Evolutionary conservation across 1,140 invertebrate genomes (phyloP), one percentile per base, ranked within the genome.

Genomic region (Meloidogyne hapla): DNA sequence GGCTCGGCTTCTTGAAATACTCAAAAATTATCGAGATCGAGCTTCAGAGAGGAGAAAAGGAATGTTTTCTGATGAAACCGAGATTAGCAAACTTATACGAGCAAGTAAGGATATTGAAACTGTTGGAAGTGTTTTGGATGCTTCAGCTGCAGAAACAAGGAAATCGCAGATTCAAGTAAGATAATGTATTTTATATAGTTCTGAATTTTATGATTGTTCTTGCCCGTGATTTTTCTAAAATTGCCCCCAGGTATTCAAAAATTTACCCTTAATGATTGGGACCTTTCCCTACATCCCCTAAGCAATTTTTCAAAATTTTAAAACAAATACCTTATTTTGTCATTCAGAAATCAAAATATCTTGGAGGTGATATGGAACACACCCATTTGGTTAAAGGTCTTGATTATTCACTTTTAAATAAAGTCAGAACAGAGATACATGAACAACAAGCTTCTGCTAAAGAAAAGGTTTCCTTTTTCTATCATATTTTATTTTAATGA

Each of bases 351-450:
- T 99, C 96, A 0, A 99, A 99, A 89, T 99, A 95, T 89, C 93
- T 99, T 89, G 97, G 97, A 87, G 97, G 97, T 91, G 97, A 99
- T 88, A 98, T 99, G 93, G 95, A 98, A 82, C 96, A 99, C 85
- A 99, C 97, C 88, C 97, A 99, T 89, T 96, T 99, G 90, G 79
- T 99, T 70, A 99, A 99, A 90, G 97, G 97, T 88, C 90, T 99
- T 12, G 97, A 99, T 92, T 99, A 97, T 90, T 96, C 96, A 9
- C 89, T 99, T n/a, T 88, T 99, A 66, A 95, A 99, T 88, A 99
- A 99, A 89, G 90, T 91, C 6, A 83, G 86, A 83, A 93, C 91
- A 42, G 94, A 95, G 86, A 92, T 94, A 84, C 93, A 95, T 82
- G 91, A 92, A 23, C 92, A 93, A 84, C 91, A 93, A 89, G 93